phyloP scores from a whole-genome alignment of 2,113 vertebrate genomes.

The Mustela lutreola region DNA sequence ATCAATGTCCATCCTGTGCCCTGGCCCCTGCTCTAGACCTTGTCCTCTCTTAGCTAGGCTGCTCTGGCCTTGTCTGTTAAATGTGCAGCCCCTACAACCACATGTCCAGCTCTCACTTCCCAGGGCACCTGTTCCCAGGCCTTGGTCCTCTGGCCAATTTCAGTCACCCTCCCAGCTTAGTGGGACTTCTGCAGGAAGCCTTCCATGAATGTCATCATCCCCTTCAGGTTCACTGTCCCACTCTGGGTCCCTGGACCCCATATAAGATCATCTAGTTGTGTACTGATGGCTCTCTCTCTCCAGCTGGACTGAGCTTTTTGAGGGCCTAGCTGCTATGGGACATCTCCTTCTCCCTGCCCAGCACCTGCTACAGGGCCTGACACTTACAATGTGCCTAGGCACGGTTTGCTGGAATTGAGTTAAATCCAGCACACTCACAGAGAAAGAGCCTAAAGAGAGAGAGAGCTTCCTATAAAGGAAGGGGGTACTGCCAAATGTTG shows the following conservation, averaged over 20 bases:
- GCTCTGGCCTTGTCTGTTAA: not conserved
- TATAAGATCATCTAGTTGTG: not conserved
- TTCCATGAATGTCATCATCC: not conserved
- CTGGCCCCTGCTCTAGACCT: not conserved
- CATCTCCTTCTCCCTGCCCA: not conserved
- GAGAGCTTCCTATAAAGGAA: not conserved
- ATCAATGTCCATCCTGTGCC: fast-evolving
- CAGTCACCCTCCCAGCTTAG: not conserved
- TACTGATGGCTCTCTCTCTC: not conserved
- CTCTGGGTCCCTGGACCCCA: not conserved
- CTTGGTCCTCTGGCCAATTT: not conserved
- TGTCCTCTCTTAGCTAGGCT: not conserved
- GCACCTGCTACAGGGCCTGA: not conserved
- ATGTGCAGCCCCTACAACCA: fast-evolving
- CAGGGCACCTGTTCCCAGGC: fast-evolving
- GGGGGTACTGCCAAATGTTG: not conserved
- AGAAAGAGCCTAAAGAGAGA: not conserved
- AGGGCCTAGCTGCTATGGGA: not conserved
- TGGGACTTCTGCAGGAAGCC: not conserved
- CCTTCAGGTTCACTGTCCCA: fast-evolving
- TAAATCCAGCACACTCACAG: not conserved
- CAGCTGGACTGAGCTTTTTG: not conserved
- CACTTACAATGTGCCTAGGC: not conserved
- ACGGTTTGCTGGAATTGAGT: not conserved
- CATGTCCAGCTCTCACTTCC: not conserved